Percentiles rank a stretch among this genome's conserved stretches.
phyloP scores from a whole-genome alignment of 2,113 vertebrate species.

The Semnornis frantzii region DNA sequence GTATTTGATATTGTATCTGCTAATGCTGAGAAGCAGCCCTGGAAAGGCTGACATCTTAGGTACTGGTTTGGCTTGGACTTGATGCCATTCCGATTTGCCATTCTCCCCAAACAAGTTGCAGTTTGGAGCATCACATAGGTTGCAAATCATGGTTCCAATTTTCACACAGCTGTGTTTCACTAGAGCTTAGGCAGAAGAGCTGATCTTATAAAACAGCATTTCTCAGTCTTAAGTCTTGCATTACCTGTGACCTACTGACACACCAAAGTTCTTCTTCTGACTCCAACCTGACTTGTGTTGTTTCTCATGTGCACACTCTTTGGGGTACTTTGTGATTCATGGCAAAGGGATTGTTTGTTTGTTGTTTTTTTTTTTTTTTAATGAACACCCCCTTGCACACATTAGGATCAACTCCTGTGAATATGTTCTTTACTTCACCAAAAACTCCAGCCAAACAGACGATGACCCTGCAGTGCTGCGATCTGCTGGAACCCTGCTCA shows the following conservation, averaged over 20 bases:
- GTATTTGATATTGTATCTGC: background rate
- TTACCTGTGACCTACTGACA: background rate
- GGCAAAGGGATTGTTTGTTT: background rate
- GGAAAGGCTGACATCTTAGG: constrained; percentile 10
- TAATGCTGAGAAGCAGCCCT: background rate
- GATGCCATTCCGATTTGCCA: background rate
- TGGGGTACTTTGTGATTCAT: background rate
- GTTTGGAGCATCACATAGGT: background rate
- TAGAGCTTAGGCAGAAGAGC: background rate
- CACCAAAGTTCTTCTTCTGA: background rate
- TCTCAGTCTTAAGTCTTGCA: background rate
- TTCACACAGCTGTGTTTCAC: background rate
- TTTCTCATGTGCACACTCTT: background rate
- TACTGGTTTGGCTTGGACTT: background rate
- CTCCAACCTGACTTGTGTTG: background rate
- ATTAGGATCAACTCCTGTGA: background rate
- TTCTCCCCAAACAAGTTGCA: background rate
- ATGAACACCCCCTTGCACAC: background rate
- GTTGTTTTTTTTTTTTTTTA: background rate
- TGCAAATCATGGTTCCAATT: background rate
- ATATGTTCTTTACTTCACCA: background rate
- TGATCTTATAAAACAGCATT: background rate
- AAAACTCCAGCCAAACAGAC: background rate
- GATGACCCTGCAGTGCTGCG: rapidly evolving
- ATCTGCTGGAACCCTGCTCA: background rate